Evolutionary conservation across 2,888 invertebrate genomes (phyloP).

Genomic region (Phoronis australis): DNA sequence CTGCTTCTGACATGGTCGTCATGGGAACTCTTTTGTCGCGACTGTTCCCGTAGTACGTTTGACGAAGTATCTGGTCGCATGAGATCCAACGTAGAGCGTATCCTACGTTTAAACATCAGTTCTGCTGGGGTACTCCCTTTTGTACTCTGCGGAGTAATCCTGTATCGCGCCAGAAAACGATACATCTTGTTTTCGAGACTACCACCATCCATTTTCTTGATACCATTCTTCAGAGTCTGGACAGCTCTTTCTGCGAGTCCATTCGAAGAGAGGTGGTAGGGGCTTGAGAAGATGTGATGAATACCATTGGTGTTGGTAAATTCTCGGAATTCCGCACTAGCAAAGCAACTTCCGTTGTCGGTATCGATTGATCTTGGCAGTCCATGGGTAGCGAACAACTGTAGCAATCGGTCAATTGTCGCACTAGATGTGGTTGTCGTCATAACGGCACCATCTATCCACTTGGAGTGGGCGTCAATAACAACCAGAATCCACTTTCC

Average conservation of each 20-base stretch:
- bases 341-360: slow-evolving; percentile 20
- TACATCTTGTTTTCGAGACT: too few species aligned
- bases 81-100: too few species aligned
- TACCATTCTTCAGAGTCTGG: slow-evolving; percentile 19
- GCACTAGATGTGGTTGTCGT: slow-evolving; percentile 11
- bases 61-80: too few species aligned
- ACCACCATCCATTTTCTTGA: too few species aligned
- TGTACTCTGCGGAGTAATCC: too few species aligned
- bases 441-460: slow-evolving; percentile 14
- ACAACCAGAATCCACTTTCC: slow-evolving; percentile 18
- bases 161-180: too few species aligned
- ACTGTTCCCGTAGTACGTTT: too few species aligned
- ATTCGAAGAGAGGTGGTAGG: slow-evolving; percentile 20
- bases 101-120: too few species aligned
- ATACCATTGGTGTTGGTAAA: slow-evolving; percentile 14
- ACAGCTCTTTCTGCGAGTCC: slow-evolving; percentile 16
- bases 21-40: too few species aligned
- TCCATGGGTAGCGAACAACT: slow-evolving; percentile 17
- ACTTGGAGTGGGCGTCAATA: slow-evolving; percentile 23
- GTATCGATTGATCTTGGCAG: slow-evolving; percentile 15
- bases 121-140: too few species aligned
- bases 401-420: slow-evolving; percentile 15
- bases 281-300: slow-evolving; percentile 10
- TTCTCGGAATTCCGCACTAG: slow-evolving; percentile 12
- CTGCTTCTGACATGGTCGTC: too few species aligned